Conservation (phyloP, 2,113 vertebrate genomes). For the Elephantulus edwardii region DNA sequence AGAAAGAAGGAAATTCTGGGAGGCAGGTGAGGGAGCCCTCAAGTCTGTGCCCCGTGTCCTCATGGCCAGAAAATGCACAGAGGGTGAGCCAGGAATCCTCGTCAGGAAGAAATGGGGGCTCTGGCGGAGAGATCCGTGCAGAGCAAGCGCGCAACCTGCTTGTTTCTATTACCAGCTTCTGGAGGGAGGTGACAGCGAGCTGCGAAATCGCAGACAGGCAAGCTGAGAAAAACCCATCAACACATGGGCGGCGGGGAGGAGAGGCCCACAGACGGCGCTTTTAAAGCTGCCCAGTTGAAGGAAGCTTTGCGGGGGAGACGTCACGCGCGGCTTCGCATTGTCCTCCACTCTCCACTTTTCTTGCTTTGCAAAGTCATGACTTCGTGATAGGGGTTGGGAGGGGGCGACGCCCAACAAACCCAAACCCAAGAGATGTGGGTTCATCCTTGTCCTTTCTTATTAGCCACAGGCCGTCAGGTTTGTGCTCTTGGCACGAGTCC, state of each 20-base stretch:
- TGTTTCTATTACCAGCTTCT: constrained; percentile 61
- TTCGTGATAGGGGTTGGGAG: neutral
- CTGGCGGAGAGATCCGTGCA: neutral
- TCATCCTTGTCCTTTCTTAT: neutral
- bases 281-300: constrained; percentile 51
- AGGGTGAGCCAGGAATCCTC: constrained; percentile 65
- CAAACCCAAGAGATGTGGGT: neutral
- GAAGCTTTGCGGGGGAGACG: neutral
- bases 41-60: neutral
- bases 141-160: constrained; percentile 30
- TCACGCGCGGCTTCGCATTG: neutral
- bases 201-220: constrained; percentile 67
- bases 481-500: neutral
- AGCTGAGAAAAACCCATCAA: constrained; percentile 63
- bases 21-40: neutral
- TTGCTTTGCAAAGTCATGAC: neutral
- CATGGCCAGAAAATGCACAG: neutral
- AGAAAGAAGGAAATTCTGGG: neutral
- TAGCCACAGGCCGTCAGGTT: neutral
- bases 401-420: too few relatives aligned
- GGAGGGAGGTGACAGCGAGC: constrained; percentile 72
- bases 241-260: neutral
- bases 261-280: constrained; percentile 54
- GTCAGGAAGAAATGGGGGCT: constrained; percentile 58
- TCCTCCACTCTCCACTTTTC: neutral